Evolutionary conservation across 1,140 invertebrate species (phyloP).

Genomic region (Paraescarpia echinospica): DNA sequence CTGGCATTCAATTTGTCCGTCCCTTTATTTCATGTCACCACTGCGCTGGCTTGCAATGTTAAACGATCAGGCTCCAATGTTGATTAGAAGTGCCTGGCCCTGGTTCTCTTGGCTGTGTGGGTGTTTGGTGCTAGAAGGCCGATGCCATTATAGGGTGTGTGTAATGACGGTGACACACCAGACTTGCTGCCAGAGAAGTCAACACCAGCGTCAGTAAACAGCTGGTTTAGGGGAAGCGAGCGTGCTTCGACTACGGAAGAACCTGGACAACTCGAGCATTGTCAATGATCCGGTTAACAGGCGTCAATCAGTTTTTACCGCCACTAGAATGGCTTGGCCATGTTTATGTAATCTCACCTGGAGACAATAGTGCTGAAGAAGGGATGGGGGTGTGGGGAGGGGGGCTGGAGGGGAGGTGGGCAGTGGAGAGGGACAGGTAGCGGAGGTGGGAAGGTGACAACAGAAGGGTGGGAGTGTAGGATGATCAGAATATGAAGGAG

Average conservation of each 20-base stretch:
- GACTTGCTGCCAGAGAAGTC: neutral
- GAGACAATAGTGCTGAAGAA: too few relatives aligned
- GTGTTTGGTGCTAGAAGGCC: neutral
- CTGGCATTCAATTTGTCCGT: neutral
- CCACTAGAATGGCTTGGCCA: neutral
- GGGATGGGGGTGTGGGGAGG: too few relatives aligned
- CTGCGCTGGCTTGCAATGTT: too few relatives aligned
- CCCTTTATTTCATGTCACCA: neutral
- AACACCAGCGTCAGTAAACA: neutral
- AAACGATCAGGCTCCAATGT: neutral
- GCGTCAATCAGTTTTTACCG: neutral
- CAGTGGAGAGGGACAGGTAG: too few relatives aligned
- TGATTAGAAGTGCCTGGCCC: neutral
- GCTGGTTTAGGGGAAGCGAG: neutral
- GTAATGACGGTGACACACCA: neutral
- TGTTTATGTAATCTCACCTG: neutral
- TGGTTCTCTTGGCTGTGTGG: neutral
- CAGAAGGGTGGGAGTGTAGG: too few relatives aligned
- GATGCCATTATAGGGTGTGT: neutral
- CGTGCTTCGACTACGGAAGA: neutral
- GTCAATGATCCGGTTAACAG: neutral
- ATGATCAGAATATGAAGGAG: too few relatives aligned
- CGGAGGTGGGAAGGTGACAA: too few relatives aligned
- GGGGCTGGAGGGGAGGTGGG: too few relatives aligned
- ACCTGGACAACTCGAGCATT: neutral